phyloP scores from a whole-genome alignment of 2,797 vertebrate genomes.

The Brachyalestes nurse region DNA sequence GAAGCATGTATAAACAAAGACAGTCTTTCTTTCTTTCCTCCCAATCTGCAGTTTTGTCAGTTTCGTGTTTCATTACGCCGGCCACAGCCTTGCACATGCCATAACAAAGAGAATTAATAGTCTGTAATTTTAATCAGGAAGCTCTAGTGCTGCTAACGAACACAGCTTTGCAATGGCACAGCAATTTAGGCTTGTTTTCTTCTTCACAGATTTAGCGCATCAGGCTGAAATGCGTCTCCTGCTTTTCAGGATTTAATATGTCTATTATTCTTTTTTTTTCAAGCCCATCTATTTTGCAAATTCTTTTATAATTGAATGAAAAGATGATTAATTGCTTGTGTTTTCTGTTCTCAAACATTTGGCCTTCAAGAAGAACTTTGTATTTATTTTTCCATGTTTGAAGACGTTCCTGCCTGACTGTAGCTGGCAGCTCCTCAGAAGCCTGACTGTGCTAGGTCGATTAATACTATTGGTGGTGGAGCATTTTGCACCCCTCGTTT shows the following conservation, averaged over 20 bases:
- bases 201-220: conserved; percentile 32
- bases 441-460: conserved; percentile 34
- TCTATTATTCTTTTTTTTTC: neutral
- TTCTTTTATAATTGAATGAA: conserved; percentile 49
- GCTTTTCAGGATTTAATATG: conserved; percentile 31
- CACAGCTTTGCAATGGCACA: conserved; percentile 30
- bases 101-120: conserved; percentile 61
- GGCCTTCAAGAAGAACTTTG: conserved; percentile 7
- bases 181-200: conserved; percentile 46
- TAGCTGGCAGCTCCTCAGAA: conserved; percentile 9
- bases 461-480: conserved; percentile 24
- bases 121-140: conserved; percentile 63
- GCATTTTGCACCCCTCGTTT: conserved; percentile 24
- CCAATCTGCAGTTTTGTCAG: conserved; percentile 34
- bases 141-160: conserved; percentile 48
- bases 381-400: conserved; percentile 14
- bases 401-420: conserved; percentile 8
- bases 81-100: conserved; percentile 44
- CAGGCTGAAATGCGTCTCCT: conserved; percentile 36
- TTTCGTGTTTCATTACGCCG: conserved; percentile 49
- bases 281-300: conserved; percentile 39
- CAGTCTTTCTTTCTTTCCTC: conserved; percentile 24
- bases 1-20: conserved; percentile 40
- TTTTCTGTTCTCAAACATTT: conserved; percentile 23
- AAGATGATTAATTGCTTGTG: conserved; percentile 39